phyloP scores from a whole-genome alignment of 2,797 vertebrate species.

The Chelidonichthys spinosus region DNA sequence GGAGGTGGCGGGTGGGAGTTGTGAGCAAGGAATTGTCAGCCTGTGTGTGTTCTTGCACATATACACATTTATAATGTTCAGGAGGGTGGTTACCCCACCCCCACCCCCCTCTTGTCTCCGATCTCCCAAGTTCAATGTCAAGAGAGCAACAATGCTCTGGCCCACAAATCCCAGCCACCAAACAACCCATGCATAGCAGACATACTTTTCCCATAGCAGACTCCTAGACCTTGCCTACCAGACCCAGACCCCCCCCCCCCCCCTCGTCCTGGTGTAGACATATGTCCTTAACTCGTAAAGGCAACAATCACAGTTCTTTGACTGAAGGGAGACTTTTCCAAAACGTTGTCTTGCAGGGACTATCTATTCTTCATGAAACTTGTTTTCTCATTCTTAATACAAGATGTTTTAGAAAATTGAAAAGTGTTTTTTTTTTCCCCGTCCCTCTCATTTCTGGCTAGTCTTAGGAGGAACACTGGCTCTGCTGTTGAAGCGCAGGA shows the following conservation, averaged over 20 bases:
- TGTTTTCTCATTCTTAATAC: slow-evolving; percentile 46
- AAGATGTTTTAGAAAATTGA: slow-evolving; percentile 29
- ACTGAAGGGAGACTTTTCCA: slow-evolving; percentile 17
- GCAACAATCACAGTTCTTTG: slow-evolving; percentile 49
- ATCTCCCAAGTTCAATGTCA: slow-evolving; percentile 85
- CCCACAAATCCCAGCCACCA: slow-evolving; percentile 77
- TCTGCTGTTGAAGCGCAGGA: slow-evolving; percentile 41
- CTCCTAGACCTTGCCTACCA: slow-evolving; percentile 58
- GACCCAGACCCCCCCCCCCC: slow-evolving; percentile 35
- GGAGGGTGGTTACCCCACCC: slow-evolving; percentile 35
- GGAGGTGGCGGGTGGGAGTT: slow-evolving; percentile 67
- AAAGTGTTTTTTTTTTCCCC: slow-evolving; percentile 17
- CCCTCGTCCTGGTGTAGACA: slow-evolving; percentile 51
- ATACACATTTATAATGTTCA: slow-evolving; percentile 61
- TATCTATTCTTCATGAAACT: neutral
- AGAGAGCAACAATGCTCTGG: slow-evolving; percentile 77
- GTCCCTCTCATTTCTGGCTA: slow-evolving; percentile 40
- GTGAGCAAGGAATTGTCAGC: slow-evolving; percentile 59
- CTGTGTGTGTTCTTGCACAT: slow-evolving; percentile 62
- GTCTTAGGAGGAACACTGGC: slow-evolving; percentile 31
- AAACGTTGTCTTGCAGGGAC: slow-evolving; percentile 10
- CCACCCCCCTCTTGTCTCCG: slow-evolving; percentile 27
- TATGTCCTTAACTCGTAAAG: slow-evolving; percentile 68
- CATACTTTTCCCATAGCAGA: slow-evolving; percentile 80
- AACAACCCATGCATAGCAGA: slow-evolving; percentile 77